These are phyloP conservation scores for Eunapius fragilis DNA, from an alignment of 37 sponge, comb jelly and placozoan genomes.

Conservation along the genomic window DNA sequence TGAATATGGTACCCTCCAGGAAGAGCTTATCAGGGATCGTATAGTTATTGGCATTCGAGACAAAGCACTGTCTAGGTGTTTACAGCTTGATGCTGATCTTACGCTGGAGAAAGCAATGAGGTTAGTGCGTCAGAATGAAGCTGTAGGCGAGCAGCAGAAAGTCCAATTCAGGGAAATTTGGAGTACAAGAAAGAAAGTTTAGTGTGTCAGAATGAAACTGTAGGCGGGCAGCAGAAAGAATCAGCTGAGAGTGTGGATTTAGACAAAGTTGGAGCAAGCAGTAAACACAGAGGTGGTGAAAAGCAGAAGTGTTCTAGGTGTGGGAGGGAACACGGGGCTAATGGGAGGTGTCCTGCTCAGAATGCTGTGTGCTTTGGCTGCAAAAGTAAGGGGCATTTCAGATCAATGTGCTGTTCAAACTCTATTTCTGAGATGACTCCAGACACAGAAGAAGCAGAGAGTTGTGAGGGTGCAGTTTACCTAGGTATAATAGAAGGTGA, in stretches of 20 bases:
- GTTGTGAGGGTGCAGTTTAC: too few species aligned
- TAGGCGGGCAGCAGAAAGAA: constrained; percentile 7
- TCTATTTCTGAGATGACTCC: too few species aligned
- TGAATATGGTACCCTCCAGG: constrained; percentile 2
- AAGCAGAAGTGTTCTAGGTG: too few species aligned
- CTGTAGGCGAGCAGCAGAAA: constrained; percentile 17
- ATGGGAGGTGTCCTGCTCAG: too few species aligned
- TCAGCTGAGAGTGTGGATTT: neutral
- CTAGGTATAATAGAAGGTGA: neutral
- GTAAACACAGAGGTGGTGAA: too few species aligned
- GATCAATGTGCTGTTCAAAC: too few species aligned
- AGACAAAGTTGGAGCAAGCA: neutral
- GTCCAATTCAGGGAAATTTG: too few species aligned
- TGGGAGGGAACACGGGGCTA: too few species aligned
- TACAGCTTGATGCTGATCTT: constrained; percentile 28
- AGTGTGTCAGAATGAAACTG: constrained; percentile 2
- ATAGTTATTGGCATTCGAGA: constrained; percentile 26
- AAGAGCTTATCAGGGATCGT: constrained; percentile 15
- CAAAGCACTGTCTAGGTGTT: constrained; percentile 2
- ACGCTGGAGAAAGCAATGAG: constrained; percentile 36
- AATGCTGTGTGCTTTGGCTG: too few species aligned
- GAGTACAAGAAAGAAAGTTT: too few species aligned
- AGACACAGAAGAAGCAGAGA: too few species aligned
- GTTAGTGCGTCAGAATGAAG: constrained; percentile 3
- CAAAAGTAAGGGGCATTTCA: too few species aligned